Evolutionary conservation across 2,797 vertebrate genomes (phyloP).

Genomic region (Scomberomorus guttatus): DNA sequence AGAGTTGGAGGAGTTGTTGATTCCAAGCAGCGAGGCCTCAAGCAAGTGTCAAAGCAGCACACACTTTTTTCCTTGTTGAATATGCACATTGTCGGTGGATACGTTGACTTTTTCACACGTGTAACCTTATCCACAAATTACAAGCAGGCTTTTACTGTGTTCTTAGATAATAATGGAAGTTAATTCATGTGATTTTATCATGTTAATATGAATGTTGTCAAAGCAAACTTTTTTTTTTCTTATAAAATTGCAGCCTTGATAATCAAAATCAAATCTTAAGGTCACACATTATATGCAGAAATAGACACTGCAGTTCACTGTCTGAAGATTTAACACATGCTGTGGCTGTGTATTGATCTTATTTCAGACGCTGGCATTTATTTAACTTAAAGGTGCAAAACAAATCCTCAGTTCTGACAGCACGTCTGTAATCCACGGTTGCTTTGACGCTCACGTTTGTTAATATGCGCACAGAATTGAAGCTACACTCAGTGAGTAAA

Average conservation of each 20-base stretch:
- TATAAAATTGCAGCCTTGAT: no score
- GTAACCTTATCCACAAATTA: conserved; percentile 5
- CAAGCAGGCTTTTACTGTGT: not conserved
- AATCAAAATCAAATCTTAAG: not conserved
- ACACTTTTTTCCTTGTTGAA: conserved; percentile 37
- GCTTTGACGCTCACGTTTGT: conserved; percentile 24
- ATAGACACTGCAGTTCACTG: not conserved
- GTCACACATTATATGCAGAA: not conserved
- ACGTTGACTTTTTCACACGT: conserved; percentile 19
- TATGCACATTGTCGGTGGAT: conserved; percentile 39
- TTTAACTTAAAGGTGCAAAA: conserved; percentile 25
- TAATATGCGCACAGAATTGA: conserved; percentile 2
- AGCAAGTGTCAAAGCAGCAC: conserved; percentile 51
- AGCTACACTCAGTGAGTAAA: conserved; percentile 10
- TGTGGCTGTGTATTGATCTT: conserved; percentile 33
- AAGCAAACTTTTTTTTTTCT: not conserved
- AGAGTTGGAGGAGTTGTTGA: conserved; percentile 50
- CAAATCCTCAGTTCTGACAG: conserved; percentile 44
- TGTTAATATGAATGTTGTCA: not conserved
- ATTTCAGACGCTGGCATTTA: conserved; percentile 38
- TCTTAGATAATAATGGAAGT: conserved; percentile 9
- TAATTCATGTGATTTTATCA: not conserved
- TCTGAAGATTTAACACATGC: not conserved
- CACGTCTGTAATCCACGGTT: conserved; percentile 10
- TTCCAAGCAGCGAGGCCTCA: conserved; percentile 26